Evolutionary conservation across 2,888 invertebrate species (phyloP), one percentile per base, ranked within the genome.

Genomic region (Amiota mariae): DNA sequence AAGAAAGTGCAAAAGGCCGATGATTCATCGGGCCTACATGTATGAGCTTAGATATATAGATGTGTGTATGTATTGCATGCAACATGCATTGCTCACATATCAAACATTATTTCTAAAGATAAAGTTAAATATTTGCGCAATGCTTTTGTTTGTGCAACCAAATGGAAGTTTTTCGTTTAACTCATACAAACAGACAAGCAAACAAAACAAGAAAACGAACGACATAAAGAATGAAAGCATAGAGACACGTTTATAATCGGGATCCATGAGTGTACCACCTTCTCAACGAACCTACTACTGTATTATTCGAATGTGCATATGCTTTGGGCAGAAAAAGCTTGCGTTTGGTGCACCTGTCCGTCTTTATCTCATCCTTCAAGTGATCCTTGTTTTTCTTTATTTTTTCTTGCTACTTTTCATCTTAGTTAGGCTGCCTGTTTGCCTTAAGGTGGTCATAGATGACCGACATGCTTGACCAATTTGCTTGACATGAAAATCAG

Each of bases 51-150:
- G 3, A 11, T 47, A 13, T 8, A 51, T 67, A 47, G 3, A n/a
- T 64, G 68, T 47, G 59, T 72, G 66, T 54, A 20, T 61, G 64
- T 64, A 2, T 61, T 61, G n/a, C 12, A 61, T 61, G 6, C 18
- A 24, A n/a, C 36, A n/a, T 47, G 48, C 51, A n/a, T 71, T 73
- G 74, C 72, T 78, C 51, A 51, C n/a, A 51, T 51, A 51, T 12
- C 12, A n/a, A 51, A 51, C 54, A 51, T 51, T 51, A 36, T 36
- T 76, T 75, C 67, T 73, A 75, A 75, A 75, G 80, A 74, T 75
- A 59, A 78, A 78, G 74, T 80, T 76, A 85, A 82, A 82, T 78
- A 82, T 79, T 84, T 85, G 81, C 76, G 81, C 76, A 12, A n/a
- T 51, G 13, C 54, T n/a, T 51, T 51, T 51, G 54, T 51, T 51